Base-by-base conservation (phyloP, 64 coral and sea anemone genomes). In the Dendrophyllia cribrosa region DNA sequence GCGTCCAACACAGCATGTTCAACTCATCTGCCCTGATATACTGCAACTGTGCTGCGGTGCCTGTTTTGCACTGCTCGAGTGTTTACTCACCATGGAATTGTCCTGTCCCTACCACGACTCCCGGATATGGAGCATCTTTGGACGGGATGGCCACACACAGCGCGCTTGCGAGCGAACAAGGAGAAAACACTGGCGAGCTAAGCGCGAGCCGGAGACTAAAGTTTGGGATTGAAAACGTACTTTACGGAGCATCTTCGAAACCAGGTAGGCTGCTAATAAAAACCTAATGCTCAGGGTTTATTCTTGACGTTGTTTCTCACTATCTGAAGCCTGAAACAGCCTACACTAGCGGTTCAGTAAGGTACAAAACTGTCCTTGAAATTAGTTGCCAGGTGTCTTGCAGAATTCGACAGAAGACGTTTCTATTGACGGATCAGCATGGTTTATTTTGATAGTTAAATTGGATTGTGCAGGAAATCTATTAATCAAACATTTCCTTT, bases 191-290 rank as follows among this genome's bases (percentile, higher is more conserved):
- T 14, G 43, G 7, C 25, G 80, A 84, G 43, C 9, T 45, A 20
- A 84, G 19, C 62, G 11, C 60, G 4, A 84, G 80, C 20, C 63
- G 80, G 22, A 84, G 47, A 64, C 80, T 84, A 0, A 84, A 84
- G 45, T 84, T 84, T 66, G 80, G 80, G 7, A 84, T 84, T 51
- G 80, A 84, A 51, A 84, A 84, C 20, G 67, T 84, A 48, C 80
- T 84, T 3, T 68, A 84, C 34, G 80, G 80, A 14, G 14, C 7
- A 67, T 20, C 63, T 2, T 75, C 46, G 19, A 60, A 67, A 21
- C 20, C 80, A 20, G 80, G 80, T 84, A 51, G 47, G 61, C 34
- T 34, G 34, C 34, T 34, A 34, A 34, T 34, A 34, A 34, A 34
- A 34, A 34, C 2, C 34, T 34, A 34, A 34, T 34, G 34, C 34